These are phyloP conservation scores for Eulithis prunata DNA, from an alignment of 2,888 invertebrate species.

Conservation along the genomic window DNA sequence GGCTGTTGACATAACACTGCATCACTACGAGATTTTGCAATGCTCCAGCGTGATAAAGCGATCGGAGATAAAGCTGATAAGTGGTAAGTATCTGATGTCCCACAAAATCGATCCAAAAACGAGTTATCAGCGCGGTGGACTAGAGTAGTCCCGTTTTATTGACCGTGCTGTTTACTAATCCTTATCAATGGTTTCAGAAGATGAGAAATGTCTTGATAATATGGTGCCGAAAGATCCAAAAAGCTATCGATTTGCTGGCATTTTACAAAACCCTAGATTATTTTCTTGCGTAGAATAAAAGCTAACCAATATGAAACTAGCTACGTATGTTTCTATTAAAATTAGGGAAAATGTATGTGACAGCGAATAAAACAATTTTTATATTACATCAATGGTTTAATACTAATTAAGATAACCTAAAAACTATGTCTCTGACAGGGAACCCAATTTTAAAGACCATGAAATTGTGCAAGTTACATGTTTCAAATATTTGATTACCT, in stretches of 20 bases:
- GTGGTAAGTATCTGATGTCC: slow-evolving; percentile 44
- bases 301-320: no score
- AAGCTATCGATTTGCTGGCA: no score
- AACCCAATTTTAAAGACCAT: not conserved
- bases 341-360: no score
- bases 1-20: slow-evolving; percentile 46
- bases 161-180: not conserved
- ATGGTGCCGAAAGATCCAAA: not conserved
- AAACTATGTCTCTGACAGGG: slow-evolving; percentile 8
- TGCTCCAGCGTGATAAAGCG: slow-evolving; percentile 55
- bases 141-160: slow-evolving; percentile 34
- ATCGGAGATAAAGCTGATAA: slow-evolving; percentile 63
- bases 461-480: not conserved
- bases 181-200: slow-evolving; percentile 10
- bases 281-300: no score
- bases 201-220: not conserved
- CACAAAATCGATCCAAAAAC: slow-evolving; percentile 57
- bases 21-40: slow-evolving; percentile 55
- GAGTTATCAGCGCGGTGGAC: slow-evolving; percentile 59
- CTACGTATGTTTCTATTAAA: no score
- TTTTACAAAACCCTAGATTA: not conserved
- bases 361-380: slow-evolving; percentile 2
- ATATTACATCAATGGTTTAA: slow-evolving; percentile 7
- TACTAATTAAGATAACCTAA: not conserved
- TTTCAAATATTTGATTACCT: not conserved